These are phyloP conservation scores for Epinotia demarniana DNA, from an alignment of 2,888 invertebrate genomes.

Conservation along the genomic window DNA sequence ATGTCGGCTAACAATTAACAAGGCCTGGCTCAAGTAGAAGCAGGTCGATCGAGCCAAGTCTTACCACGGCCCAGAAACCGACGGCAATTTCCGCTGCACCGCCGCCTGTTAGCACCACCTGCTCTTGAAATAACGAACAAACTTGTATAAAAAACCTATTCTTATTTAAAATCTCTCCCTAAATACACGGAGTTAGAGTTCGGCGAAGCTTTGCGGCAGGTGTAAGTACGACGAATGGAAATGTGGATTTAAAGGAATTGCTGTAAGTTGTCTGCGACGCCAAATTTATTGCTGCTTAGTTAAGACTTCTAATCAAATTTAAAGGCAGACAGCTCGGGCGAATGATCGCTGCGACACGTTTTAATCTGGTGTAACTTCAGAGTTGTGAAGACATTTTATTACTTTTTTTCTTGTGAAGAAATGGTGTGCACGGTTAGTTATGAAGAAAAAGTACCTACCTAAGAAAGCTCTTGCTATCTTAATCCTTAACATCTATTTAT, in stretches of 20 bases:
- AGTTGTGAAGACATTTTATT: constrained; percentile 10
- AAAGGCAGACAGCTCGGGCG: constrained; percentile 45
- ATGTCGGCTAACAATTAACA: constrained; percentile 69
- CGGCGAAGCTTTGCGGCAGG: constrained; percentile 55
- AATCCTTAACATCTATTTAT: not conserved
- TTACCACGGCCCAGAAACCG: constrained; percentile 57
- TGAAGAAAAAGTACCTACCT: not conserved
- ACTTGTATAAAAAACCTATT: constrained; percentile 52
- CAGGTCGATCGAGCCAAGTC: constrained; percentile 60
- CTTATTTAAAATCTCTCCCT: constrained; percentile 57
- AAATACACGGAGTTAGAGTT: constrained; percentile 54
- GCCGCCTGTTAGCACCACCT: constrained; percentile 69
- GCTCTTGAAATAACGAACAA: constrained; percentile 65
- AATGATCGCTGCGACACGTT: constrained; percentile 30
- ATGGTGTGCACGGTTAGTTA: not conserved
- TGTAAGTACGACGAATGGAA: constrained; percentile 57
- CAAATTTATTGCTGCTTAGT: constrained; percentile 60
- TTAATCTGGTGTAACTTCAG: constrained; percentile 17
- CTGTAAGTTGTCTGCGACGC: constrained; percentile 56
- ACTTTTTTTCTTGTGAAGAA: not conserved
- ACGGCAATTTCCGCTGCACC: constrained; percentile 73
- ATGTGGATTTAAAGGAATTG: constrained; percentile 66
- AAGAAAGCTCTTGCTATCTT: not conserved
- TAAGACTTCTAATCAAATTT: constrained; percentile 60
- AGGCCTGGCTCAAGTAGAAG: constrained; percentile 56